Percentiles rank a stretch among this genome's conserved stretches.
These are phyloP conservation scores for Dipodomys ordii DNA, from an alignment of 2,113 vertebrate species.

Conservation along the genomic window DNA sequence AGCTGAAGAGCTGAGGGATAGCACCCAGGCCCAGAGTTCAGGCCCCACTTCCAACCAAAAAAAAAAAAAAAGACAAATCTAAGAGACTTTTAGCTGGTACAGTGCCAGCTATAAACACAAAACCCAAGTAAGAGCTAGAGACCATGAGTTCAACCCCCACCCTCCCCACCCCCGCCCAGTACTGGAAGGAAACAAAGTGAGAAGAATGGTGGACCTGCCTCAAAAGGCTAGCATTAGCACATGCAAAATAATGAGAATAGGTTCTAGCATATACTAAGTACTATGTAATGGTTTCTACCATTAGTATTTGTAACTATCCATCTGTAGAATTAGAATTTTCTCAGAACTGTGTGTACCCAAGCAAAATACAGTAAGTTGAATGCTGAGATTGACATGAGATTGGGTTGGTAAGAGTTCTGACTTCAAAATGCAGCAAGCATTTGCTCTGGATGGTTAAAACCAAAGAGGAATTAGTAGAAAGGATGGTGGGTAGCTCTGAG, in stretches of 20 bases:
- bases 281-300: not conserved
- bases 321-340: slow-evolving; percentile 43
- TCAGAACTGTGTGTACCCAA: slow-evolving; percentile 7
- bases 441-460: not conserved
- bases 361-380: slow-evolving; percentile 37
- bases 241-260: not conserved
- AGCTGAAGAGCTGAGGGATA: too few relatives aligned
- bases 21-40: too few relatives aligned
- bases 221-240: not conserved
- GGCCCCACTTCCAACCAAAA: too few relatives aligned
- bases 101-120: too few relatives aligned
- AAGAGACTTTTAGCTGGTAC: too few relatives aligned
- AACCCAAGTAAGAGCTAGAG: too few relatives aligned
- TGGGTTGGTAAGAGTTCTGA: not conserved
- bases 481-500: not conserved
- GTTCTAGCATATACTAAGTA: not conserved
- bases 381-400: not conserved
- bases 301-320: not conserved
- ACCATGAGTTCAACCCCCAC: not conserved
- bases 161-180: too few relatives aligned
- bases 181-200: not conserved
- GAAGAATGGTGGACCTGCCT: not conserved
- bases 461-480: slow-evolving; percentile 6
- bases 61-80: too few relatives aligned
- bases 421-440: slow-evolving; percentile 45